Evolutionary conservation across 2,888 invertebrate genomes (phyloP), one percentile per base, ranked within the genome.

Genomic region (Dolichomitus sp.): DNA sequence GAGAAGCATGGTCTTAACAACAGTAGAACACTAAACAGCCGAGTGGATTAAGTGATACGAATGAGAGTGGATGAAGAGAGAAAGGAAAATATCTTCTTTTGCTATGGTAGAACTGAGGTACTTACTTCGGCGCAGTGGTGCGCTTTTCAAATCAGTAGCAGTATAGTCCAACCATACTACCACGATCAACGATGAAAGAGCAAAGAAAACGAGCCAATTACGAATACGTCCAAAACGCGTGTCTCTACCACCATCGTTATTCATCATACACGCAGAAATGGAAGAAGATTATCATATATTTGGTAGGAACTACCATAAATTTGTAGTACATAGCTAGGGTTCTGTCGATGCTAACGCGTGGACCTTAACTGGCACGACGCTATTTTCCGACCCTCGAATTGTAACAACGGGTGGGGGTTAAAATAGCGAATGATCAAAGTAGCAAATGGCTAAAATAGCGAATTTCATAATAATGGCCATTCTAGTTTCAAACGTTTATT

Each of bases 151-250:
- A 52, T 52, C 40, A 40, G 63, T 14, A 12, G 33, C 52, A 30
- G 27, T n/a, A 37, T n/a, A 63, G 3, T 7, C 11, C 0, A 4
- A 23, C 11, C 19, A 12, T 40, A 57, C 27, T 27, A 59, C 50
- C n/a, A 45, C 50, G 33, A 68, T 45, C 40, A 57, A 19, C 12
- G 66, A 54, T 30, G 57, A 40, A 76, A 19, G 59, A 57, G 76
- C 11, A 30, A 45, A 19, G 70, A 19, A 57, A 68, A 68, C 57
- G 66, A 59, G 68, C 61, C 69, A 70, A 77, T 70, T 77, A 69
- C 61, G 45, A 65, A 42, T 63, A 52, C 42, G 17, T 52, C 63
- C 14, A 19, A 65, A 78, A 23, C 3, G 74, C 19, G 12, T 30
- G 30, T 66, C 6, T 4, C 14, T 11, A 9, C n/a, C 1, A 5